These are phyloP conservation scores for Ceratitis capitata DNA, from an alignment of 1,140 invertebrate genomes.

Conservation along the genomic window DNA sequence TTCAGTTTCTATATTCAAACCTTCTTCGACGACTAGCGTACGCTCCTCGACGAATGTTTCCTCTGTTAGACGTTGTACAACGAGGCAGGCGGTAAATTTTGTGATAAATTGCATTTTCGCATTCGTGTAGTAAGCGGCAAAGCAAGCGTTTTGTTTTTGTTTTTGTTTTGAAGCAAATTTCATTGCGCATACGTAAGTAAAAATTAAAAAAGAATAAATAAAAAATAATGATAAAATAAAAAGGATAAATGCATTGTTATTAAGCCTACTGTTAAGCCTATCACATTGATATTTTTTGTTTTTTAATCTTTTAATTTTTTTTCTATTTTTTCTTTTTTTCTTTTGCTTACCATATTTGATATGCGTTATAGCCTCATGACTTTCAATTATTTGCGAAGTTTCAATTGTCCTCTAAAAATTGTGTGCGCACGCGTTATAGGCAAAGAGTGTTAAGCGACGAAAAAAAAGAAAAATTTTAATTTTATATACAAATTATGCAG, in stretches of 20 bases:
- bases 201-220: slow-evolving; percentile 39
- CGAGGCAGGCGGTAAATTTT: no score
- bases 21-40: slow-evolving; percentile 63
- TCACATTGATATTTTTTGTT: slow-evolving; percentile 17
- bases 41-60: slow-evolving; percentile 65
- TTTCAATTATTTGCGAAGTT: slow-evolving; percentile 63
- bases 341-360: slow-evolving; percentile 62
- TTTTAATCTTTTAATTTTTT: slow-evolving; percentile 38
- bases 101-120: slow-evolving; percentile 38
- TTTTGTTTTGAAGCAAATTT: slow-evolving; percentile 40
- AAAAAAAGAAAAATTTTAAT: slow-evolving; percentile 1
- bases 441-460: background rate
- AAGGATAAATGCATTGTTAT: slow-evolving; percentile 30
- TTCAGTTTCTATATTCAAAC: slow-evolving; percentile 64
- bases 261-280: background rate
- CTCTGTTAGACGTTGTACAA: slow-evolving; percentile 53
- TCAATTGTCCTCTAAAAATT: slow-evolving; percentile 62
- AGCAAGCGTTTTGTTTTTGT: slow-evolving; percentile 38
- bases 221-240: no score
- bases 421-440: background rate
- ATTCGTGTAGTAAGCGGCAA: slow-evolving; percentile 44
- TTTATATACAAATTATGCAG: slow-evolving; percentile 24
- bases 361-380: slow-evolving; percentile 63
- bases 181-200: background rate
- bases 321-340: background rate